These are phyloP conservation scores for Sminthurides aquaticus DNA, from an alignment of 2,888 invertebrate genomes.

Conservation along the genomic window DNA sequence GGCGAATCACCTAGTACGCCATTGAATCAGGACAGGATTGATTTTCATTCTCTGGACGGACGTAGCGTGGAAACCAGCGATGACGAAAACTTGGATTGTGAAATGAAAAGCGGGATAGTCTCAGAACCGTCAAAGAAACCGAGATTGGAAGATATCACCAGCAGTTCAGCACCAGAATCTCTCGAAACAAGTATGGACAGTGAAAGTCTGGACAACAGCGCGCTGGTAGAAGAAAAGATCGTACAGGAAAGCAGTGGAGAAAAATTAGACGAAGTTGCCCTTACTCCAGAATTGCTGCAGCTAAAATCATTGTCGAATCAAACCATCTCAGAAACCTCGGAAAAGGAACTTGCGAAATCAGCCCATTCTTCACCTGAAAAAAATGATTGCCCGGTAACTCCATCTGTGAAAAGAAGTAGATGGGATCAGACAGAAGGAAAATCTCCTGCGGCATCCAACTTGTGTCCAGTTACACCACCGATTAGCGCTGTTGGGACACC, in stretches of 20 bases:
- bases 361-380: neutral
- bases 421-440: constrained; percentile 20
- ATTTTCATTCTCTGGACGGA: too few relatives aligned
- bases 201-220: neutral
- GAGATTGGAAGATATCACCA: neutral
- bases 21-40: neutral
- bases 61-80: neutral
- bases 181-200: neutral
- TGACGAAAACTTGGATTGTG: neutral
- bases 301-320: neutral
- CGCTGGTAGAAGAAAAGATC: neutral
- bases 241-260: neutral
- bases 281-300: neutral
- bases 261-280: neutral
- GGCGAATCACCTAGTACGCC: neutral
- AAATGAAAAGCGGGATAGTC: neutral
- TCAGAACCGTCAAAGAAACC: too few relatives aligned
- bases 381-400: neutral
- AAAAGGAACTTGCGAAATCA: neutral
- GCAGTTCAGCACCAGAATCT: neutral
- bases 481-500: too few relatives aligned
- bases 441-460: neutral
- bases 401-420: constrained; percentile 17
- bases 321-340: neutral
- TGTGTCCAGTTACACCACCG: neutral